A percentile compares a stretch with the other conserved stretches of the same genome.
Evolutionary conservation across 2,113 vertebrate genomes (phyloP).

Genomic region (Coptodon bakossiorum): DNA sequence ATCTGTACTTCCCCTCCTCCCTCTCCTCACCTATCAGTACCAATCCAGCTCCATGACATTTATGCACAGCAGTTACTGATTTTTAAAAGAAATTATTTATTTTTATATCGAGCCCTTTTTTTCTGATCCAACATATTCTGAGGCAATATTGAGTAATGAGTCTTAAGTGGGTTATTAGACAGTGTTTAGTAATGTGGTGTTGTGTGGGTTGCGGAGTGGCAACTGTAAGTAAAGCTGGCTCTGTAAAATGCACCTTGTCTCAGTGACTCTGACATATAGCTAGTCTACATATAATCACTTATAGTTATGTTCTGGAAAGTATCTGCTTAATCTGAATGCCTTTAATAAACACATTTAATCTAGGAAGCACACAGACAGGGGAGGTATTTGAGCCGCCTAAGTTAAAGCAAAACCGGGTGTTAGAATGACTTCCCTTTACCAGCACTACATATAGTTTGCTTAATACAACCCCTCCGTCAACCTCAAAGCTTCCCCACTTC

Average conservation of each 20-base stretch:
- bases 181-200: slow-evolving; percentile 23
- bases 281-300: background rate
- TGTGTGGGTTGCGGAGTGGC: background rate
- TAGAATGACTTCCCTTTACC: background rate
- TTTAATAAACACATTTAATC: background rate
- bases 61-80: slow-evolving; percentile 19
- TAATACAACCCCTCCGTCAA: background rate
- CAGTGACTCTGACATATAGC: background rate
- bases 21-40: background rate
- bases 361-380: background rate
- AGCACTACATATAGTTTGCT: background rate
- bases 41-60: slow-evolving; percentile 24
- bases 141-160: background rate
- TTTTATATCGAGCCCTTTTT: background rate
- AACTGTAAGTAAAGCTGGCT: slow-evolving; percentile 37
- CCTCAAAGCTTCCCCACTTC: background rate
- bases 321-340: background rate
- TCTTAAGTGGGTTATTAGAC: slow-evolving; percentile 24
- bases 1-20: background rate
- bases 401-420: background rate
- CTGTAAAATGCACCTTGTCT: background rate
- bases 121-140: background rate
- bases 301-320: background rate
- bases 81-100: background rate
- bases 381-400: slow-evolving; percentile 14